A percentile compares a stretch with the other conserved stretches of the same genome.
Evolutionary conservation across 2,888 invertebrate species (phyloP).

Genomic region (Noctua fimbriata): DNA sequence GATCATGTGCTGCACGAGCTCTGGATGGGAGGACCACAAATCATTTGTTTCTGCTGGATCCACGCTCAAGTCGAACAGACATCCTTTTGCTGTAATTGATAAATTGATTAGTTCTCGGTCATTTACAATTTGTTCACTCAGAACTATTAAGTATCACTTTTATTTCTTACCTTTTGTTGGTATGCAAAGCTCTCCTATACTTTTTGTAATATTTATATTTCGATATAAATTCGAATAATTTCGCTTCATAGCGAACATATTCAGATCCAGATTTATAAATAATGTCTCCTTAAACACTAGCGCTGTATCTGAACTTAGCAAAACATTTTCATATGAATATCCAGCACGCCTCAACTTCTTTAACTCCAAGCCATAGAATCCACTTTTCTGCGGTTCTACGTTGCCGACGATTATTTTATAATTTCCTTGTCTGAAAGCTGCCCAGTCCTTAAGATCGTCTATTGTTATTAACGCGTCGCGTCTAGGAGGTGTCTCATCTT

Average conservation of each 20-base stretch:
- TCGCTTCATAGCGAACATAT: slow-evolving; percentile 67
- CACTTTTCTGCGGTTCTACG: slow-evolving; percentile 63
- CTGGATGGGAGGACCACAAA: slow-evolving; percentile 73
- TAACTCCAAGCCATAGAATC: slow-evolving; percentile 70
- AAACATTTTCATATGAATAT: slow-evolving; percentile 70
- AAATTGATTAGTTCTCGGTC: background rate
- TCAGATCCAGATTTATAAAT: slow-evolving; percentile 66
- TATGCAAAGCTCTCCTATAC: slow-evolving; percentile 67
- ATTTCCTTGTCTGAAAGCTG: slow-evolving; percentile 76
- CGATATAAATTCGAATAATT: slow-evolving; percentile 60
- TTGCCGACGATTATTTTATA: slow-evolving; percentile 77
- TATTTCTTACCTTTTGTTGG: slow-evolving; percentile 72
- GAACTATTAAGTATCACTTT: background rate
- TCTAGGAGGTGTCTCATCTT: slow-evolving; percentile 79
- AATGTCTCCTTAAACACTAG: slow-evolving; percentile 73
- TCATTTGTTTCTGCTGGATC: slow-evolving; percentile 76
- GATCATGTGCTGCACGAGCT: slow-evolving; percentile 71
- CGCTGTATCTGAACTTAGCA: slow-evolving; percentile 71
- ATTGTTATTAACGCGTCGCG: slow-evolving; percentile 89
- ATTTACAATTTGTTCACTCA: background rate
- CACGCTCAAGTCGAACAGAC: slow-evolving; percentile 74
- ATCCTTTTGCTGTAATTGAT: slow-evolving; percentile 75
- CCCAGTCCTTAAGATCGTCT: slow-evolving; percentile 83
- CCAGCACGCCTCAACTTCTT: slow-evolving; percentile 59
- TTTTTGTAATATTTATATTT: slow-evolving; percentile 20